Evolutionary conservation across 2,113 vertebrate genomes (phyloP).

Genomic region (Coreoperca whiteheadi): DNA sequence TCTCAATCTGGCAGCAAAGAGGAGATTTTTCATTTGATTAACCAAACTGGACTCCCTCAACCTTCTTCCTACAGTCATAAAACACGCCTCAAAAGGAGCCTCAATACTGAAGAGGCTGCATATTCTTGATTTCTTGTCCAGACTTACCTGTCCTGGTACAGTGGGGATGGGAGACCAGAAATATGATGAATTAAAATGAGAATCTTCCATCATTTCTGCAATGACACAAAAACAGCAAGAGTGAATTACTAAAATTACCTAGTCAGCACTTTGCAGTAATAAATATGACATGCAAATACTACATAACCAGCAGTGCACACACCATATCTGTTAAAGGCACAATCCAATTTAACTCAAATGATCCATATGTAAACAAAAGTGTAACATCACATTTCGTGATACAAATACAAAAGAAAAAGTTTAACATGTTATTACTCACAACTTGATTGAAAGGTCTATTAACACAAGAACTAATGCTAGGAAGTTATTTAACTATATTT

Average conservation of each 20-base stretch:
- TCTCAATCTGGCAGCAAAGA: constrained; percentile 88
- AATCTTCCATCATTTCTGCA: constrained; percentile 98
- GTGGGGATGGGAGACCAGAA: constrained; percentile 97
- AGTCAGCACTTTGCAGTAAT: neutral
- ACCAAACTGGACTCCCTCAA: no score
- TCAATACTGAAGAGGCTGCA: neutral
- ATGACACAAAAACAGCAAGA: constrained; percentile 64
- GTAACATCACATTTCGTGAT: neutral
- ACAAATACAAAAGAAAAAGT: neutral
- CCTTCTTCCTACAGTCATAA: neutral
- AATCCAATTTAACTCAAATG: neutral
- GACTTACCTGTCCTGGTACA: constrained; percentile 93
- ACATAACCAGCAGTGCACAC: neutral
- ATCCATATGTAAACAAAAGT: neutral
- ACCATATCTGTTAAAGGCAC: neutral
- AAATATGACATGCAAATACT: neutral
- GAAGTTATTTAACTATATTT: neutral
- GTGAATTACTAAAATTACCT: neutral
- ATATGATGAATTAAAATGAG: constrained; percentile 99
- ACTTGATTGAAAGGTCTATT: neutral
- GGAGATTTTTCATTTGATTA: neutral
- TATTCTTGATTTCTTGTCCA: neutral
- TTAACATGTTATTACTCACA: neutral
- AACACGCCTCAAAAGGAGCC: neutral
- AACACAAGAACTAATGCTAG: neutral